These are phyloP conservation scores for Polymixis lichenea DNA, from an alignment of 2,888 invertebrate species.

Conservation along the genomic window DNA sequence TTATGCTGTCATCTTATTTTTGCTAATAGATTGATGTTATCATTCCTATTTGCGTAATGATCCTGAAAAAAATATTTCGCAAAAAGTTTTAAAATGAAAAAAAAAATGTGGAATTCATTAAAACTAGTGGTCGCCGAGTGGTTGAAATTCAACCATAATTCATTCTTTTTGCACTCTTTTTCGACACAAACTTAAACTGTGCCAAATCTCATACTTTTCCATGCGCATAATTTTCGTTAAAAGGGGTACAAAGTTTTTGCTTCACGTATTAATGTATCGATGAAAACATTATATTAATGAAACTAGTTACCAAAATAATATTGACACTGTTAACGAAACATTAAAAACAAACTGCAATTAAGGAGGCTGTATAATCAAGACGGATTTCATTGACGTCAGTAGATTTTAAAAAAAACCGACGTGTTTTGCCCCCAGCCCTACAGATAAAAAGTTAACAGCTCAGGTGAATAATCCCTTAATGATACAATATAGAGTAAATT, in stretches of 20 bases:
- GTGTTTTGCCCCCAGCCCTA: conserved; percentile 39
- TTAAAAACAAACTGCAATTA: conserved; percentile 12
- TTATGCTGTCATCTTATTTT: conserved; percentile 41
- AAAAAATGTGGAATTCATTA: background rate
- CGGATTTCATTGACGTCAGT: background rate
- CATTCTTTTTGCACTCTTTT: no score
- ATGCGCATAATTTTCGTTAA: no score
- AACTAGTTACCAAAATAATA: background rate
- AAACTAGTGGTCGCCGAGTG: background rate
- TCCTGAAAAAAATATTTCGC: background rate
- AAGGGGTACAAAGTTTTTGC: no score
- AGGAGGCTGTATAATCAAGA: conserved; percentile 4
- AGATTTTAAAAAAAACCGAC: conserved; percentile 7
- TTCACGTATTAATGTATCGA: no score
- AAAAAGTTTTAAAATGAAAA: background rate
- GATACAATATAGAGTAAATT: conserved; percentile 56
- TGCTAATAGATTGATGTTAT: conserved; percentile 35
- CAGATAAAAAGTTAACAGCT: conserved; percentile 36
- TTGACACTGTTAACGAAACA: background rate
- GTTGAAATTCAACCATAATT: no score
- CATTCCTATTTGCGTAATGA: conserved; percentile 4
- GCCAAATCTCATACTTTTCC: no score
- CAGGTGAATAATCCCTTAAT: conserved; percentile 60
- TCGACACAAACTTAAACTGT: no score
- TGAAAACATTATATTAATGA: background rate